Evolutionary conservation across 2,113 vertebrate species (phyloP), one percentile per base, ranked within the genome.

Genomic region (Sturnira hondurensis): DNA sequence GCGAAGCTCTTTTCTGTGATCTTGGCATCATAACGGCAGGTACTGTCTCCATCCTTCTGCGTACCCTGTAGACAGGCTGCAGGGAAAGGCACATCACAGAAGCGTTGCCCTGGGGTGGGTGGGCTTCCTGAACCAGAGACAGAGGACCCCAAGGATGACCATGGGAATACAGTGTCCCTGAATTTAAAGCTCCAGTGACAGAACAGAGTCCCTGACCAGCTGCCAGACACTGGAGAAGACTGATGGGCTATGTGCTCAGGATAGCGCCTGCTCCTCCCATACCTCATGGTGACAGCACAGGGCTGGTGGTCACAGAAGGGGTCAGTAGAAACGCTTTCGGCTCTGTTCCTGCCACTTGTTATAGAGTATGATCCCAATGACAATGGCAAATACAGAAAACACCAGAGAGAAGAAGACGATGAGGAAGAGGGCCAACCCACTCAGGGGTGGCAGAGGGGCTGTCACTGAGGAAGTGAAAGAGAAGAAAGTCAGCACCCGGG

Each of bases 271-370:
- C 63, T 67, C 63, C 22, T 31, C 76, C 86, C 31, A 63, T 17
- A 22, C 24, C 41, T 36, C 70, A 9, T 0, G 7, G 67, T 19
- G 58, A 93, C 84, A 41, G 33, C 61, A 7, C 31, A n/a, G 45
- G 22, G 33, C 56, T 5, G 14, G 17, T 5, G 28, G 71, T 1
- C 9, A 28, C n/a, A 63, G 19, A 19, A 45, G 3, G 11, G 31
- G 76, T 99, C 99, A 99, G 96, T 99, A 99, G 98, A 99, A 99
- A 47, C 99, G 99, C 52, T 99, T 99, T 83, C 99, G 98, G 67
- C 99, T 99, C 98, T 98, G 99, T 89, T 99, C 99, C 71, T 98
- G 99, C 99, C 99, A 99, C 96, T 99, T 99, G 98, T 99, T 99
- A 98, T 99, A 99, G 77, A 99, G 70, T 10, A 99, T 99, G 95